Evolutionary conservation across 2,888 invertebrate species (phyloP).

Genomic region (Matsumyia berberina): DNA sequence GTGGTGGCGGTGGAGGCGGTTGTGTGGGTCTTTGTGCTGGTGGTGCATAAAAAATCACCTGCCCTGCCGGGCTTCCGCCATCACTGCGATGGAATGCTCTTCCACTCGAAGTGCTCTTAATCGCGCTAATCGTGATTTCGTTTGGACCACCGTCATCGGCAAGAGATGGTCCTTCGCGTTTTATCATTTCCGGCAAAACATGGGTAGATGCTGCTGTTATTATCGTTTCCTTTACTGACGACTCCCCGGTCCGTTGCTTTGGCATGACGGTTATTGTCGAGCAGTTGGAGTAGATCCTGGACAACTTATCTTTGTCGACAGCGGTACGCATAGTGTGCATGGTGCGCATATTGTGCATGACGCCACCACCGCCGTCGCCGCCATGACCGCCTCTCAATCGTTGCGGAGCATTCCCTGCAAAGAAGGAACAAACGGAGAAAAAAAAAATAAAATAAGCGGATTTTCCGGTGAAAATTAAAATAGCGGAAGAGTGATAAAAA

Average conservation of each 20-base stretch:
- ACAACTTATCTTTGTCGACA: constrained; percentile 61
- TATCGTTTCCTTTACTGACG: constrained; percentile 63
- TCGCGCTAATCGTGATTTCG: constrained; percentile 69
- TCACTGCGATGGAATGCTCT: constrained; percentile 73
- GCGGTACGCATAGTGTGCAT: not conserved
- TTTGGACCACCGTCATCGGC: constrained; percentile 61
- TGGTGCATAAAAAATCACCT: constrained; percentile 84
- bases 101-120: constrained; percentile 50
- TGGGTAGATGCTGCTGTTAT: constrained; percentile 70
- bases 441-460: constrained; percentile 69
- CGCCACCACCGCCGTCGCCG: constrained; percentile 40
- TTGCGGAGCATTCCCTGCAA: constrained; percentile 60
- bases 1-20: constrained; percentile 64
- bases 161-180: constrained; percentile 59
- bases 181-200: constrained; percentile 64
- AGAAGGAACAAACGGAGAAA: constrained; percentile 24
- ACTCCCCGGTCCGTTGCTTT: constrained; percentile 47
- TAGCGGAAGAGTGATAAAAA: constrained; percentile 74
- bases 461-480: constrained; percentile 73
- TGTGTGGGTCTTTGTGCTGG: constrained; percentile 79
- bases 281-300: constrained; percentile 51
- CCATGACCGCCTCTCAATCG: constrained; percentile 62
- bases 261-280: constrained; percentile 46
- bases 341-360: constrained; percentile 53
- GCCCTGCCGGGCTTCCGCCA: constrained; percentile 80